Percentiles rank a stretch among this genome's conserved stretches.
Evolutionary conservation across 2,113 vertebrate genomes (phyloP).

Genomic region (Miniopterus natalensis): DNA sequence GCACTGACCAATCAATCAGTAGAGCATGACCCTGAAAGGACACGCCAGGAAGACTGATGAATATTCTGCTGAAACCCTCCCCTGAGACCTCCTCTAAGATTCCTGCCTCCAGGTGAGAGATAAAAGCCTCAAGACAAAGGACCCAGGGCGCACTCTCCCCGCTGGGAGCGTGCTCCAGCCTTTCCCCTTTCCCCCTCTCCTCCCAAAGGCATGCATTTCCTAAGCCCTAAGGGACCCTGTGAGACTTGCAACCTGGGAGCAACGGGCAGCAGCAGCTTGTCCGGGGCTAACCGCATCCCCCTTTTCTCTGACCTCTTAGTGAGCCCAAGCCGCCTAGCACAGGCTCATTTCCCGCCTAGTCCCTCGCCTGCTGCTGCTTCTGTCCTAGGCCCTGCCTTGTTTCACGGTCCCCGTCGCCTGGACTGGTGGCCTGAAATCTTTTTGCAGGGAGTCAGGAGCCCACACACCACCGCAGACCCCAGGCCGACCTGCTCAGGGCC

Average conservation of each 20-base stretch:
- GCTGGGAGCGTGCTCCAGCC: fast-evolving
- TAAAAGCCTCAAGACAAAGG: not conserved
- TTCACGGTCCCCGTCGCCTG: not conserved
- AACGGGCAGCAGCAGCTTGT: not conserved
- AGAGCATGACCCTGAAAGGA: not conserved
- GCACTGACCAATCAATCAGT: not conserved
- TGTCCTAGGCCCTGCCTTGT: not conserved
- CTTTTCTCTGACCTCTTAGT: not conserved
- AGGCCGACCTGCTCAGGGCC: not conserved
- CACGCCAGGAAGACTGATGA: not conserved
- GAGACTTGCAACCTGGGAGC: not conserved
- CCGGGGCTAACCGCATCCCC: not conserved
- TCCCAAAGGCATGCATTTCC: not conserved
- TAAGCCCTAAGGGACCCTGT: not conserved
- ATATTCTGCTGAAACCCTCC: not conserved
- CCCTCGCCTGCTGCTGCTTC: not conserved
- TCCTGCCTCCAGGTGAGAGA: not conserved
- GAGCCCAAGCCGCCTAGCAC: not conserved
- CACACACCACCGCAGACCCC: not conserved
- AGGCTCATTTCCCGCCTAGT: not conserved
- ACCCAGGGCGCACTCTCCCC: not conserved
- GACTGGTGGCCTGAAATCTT: not conserved
- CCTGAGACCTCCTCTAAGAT: not conserved
- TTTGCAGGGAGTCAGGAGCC: not conserved
- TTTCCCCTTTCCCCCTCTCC: not conserved